phyloP scores from a whole-genome alignment of 2,888 invertebrate species.

The Stegophylla sp. region DNA sequence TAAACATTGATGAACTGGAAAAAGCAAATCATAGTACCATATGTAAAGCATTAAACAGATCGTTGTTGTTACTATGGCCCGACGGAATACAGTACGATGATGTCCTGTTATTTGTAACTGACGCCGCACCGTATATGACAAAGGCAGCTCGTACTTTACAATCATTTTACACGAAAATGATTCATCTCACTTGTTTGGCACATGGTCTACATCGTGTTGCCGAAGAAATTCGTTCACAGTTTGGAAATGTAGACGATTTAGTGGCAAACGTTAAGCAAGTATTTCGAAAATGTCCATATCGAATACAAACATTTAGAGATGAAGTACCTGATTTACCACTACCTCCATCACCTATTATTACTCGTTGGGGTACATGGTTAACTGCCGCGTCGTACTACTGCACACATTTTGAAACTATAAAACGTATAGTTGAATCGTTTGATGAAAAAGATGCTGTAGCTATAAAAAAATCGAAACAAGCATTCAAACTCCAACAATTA shows the following conservation, averaged over 20 bases:
- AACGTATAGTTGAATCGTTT: constrained; percentile 8
- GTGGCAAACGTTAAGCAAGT: constrained; percentile 62
- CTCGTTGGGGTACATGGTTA: constrained; percentile 64
- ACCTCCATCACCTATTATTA: constrained; percentile 62
- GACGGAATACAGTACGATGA: constrained; percentile 10
- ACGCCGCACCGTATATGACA: constrained; percentile 10
- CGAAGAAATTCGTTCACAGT: constrained; percentile 18
- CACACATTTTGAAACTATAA: constrained; percentile 56
- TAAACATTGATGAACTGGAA: constrained; percentile 2
- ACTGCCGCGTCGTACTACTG: constrained; percentile 62
- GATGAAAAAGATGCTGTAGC: neutral
- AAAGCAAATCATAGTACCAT: constrained; percentile 21
- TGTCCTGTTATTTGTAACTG: constrained; percentile 11
- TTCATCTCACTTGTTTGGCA: neutral
- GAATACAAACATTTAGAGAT: constrained; percentile 61
- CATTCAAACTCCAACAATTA: constrained; percentile 16
- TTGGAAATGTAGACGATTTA: constrained; percentile 56
- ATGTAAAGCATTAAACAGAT: constrained; percentile 20
- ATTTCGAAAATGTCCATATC: constrained; percentile 62
- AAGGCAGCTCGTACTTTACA: constrained; percentile 3
- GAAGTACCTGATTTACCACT: constrained; percentile 60
- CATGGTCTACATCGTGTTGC: constrained; percentile 1
- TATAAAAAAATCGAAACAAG: neutral
- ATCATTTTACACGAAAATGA: neutral
- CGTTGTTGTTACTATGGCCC: constrained; percentile 20